A percentile compares a stretch with the other conserved stretches of the same genome.
Evolutionary conservation across 2,113 vertebrate genomes (phyloP).

Genomic region (Chaetura pelagica): DNA sequence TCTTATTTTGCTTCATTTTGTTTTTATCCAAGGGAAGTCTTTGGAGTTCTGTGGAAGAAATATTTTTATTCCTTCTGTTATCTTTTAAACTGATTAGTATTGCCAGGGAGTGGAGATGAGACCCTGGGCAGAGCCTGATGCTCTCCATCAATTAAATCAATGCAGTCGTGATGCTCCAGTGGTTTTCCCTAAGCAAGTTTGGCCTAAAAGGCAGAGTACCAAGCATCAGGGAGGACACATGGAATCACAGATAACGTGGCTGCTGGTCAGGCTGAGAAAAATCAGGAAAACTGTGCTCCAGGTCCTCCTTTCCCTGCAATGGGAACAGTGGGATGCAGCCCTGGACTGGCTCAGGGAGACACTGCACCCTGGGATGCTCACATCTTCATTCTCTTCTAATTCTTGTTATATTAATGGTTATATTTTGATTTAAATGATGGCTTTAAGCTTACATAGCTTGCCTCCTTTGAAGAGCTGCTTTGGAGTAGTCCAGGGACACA

Average conservation of each 20-base stretch:
- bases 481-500: not conserved
- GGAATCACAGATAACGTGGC: not conserved
- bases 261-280: not conserved
- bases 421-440: not conserved
- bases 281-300: not conserved
- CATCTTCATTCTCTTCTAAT: fast-evolving
- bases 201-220: not conserved
- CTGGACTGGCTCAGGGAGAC: not conserved
- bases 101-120: not conserved
- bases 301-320: fast-evolving
- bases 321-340: not conserved
- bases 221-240: fast-evolving
- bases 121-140: not conserved
- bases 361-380: not conserved
- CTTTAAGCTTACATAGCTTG: not conserved
- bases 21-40: not conserved
- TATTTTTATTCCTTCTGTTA: not conserved
- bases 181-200: not conserved
- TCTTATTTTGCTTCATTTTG: not conserved
- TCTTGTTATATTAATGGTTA: not conserved
- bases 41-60: not conserved
- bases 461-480: not conserved
- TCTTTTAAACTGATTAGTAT: not conserved
- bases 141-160: constrained; percentile 4
- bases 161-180: not conserved